These are phyloP conservation scores for Lamellibrachia satsuma DNA, from an alignment of 2,888 invertebrate species.

Conservation along the genomic window DNA sequence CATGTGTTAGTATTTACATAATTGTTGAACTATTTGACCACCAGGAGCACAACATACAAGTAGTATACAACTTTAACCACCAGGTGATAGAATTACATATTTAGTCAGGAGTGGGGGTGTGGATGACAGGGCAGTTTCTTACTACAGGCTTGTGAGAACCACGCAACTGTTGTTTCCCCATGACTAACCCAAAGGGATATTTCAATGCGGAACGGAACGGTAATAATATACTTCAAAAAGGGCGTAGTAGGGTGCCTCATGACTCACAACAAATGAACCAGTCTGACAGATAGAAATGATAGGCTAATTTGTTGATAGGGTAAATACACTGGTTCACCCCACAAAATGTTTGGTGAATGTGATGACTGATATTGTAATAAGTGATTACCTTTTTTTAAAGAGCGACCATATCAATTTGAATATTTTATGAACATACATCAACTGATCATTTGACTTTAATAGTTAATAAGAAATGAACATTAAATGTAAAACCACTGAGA, in stretches of 20 bases:
- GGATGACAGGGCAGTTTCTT: neutral
- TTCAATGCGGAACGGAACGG: neutral
- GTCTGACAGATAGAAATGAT: neutral
- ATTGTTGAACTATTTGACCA: neutral
- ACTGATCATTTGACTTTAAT: neutral
- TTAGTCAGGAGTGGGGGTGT: neutral
- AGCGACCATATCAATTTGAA: neutral
- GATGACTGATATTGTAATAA: neutral
- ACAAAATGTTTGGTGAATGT: neutral
- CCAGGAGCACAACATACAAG: neutral
- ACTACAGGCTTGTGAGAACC: neutral
- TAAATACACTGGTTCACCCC: neutral
- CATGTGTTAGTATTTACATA: neutral
- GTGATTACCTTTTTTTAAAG: neutral
- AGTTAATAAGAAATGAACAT: neutral
- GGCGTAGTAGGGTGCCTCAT: neutral
- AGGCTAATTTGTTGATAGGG: neutral
- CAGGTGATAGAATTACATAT: neutral
- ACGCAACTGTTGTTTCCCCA: neutral
- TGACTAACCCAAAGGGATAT: neutral
- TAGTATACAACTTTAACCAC: neutral
- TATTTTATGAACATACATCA: neutral
- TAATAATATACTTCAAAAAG: neutral
- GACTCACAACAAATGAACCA: neutral
- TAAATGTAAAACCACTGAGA: neutral